Evolutionary conservation across 2,888 invertebrate species (phyloP).

Genomic region (Mesochorus sp.): DNA sequence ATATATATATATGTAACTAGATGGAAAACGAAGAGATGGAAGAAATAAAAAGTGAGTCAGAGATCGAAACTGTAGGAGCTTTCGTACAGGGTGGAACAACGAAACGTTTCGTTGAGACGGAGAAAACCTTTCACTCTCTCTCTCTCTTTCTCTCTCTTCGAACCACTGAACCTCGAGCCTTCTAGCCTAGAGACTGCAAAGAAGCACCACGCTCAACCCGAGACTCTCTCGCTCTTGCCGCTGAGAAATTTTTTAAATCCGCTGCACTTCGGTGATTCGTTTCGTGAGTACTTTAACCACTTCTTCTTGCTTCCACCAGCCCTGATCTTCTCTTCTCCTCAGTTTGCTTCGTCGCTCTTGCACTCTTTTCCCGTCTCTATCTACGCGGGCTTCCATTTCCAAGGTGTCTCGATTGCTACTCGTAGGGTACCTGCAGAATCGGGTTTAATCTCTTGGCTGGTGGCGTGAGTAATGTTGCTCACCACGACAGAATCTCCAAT

Average conservation of each 20-base stretch:
- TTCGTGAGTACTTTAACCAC: constrained; percentile 57
- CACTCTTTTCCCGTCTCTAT: constrained; percentile 24
- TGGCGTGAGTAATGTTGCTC: constrained; percentile 41
- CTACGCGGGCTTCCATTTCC: constrained; percentile 35
- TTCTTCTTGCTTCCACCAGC: constrained; percentile 34
- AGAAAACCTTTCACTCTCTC: too few relatives aligned
- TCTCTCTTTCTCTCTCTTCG: constrained; percentile 16
- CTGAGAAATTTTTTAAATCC: constrained; percentile 53
- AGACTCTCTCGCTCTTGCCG: constrained; percentile 30
- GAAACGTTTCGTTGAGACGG: constrained; percentile 35
- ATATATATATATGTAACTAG: constrained; percentile 9
- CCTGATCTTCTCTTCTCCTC: constrained; percentile 10
- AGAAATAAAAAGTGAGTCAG: constrained; percentile 38
- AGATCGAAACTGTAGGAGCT: constrained; percentile 49
- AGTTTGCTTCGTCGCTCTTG: constrained; percentile 28
- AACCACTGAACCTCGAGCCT: constrained; percentile 17
- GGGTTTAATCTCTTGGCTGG: constrained; percentile 45
- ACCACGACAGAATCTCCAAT: constrained; percentile 8
- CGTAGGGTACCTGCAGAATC: constrained; percentile 36
- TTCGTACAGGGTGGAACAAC: constrained; percentile 48
- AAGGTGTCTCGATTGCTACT: constrained; percentile 46
- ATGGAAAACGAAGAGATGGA: constrained; percentile 5
- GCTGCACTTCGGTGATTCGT: constrained; percentile 56
- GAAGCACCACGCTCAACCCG: constrained; percentile 34
- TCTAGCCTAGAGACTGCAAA: constrained; percentile 17